Evolutionary conservation across 2,888 invertebrate species (phyloP), one percentile per base, ranked within the genome.

Genomic region (Trachelus troglodyta): DNA sequence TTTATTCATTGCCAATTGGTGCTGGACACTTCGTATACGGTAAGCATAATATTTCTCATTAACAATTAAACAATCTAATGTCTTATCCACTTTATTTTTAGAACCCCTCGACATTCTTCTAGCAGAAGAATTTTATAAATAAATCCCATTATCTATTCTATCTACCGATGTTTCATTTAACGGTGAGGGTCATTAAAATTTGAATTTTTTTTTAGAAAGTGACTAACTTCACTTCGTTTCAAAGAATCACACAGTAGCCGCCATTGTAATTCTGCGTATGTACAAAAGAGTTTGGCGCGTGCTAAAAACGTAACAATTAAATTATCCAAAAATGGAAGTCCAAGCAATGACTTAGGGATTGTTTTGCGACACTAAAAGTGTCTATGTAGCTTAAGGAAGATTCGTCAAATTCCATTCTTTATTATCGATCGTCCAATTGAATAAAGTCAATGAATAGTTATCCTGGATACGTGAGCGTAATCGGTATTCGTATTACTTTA

Each of bases 1-100:
- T 71, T 71, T 71, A 71, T 71, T 71, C 71, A 71, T 34, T 34
- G 71, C 33, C 33, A 71, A 71, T 71, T 23, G 34, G 12, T 71
- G 34, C 31, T 34, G 12, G 11, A 34, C 23, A 56, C 56, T 23
- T 56, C 56, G 9, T 56, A 56, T 23, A 56, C 1, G 56, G 56
- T 56, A 56, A 56, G 15, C 56, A 23, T 23, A 56, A 56, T 56
- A 56, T 23, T 56, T 56, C 23, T 56, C 23, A 56, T 23, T 15
- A 23, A 56, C 23, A 56, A 23, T 56, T 23, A 56, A 56, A 56
- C 23, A 56, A 56, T 56, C 23, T 56, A 56, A 56, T 23, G 56
- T 23, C 15, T 23, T 23, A 9, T 23, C 23, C 23, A 23, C 23
- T 56, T 23, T 56, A 56, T 56, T 23, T 56, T 56, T 56, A 56